These are phyloP conservation scores for Leptinotarsa haldemani DNA, from an alignment of 2,888 invertebrate genomes.

Conservation along the genomic window DNA sequence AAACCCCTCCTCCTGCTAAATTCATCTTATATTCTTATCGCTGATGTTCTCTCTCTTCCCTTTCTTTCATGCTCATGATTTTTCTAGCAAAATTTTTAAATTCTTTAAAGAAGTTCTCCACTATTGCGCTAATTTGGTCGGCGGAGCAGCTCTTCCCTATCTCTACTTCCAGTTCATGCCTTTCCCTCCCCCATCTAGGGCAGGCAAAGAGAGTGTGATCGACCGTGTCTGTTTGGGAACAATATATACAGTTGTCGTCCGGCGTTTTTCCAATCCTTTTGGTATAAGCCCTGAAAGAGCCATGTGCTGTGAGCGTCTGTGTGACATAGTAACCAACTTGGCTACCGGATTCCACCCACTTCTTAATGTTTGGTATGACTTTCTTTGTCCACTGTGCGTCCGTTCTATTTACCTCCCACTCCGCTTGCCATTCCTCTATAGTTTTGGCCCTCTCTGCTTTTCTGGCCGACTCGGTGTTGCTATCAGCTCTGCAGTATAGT, in stretches of 20 bases:
- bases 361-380: neutral
- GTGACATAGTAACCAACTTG: slow-evolving; percentile 1
- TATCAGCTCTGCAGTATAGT: neutral
- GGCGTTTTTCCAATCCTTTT: slow-evolving; percentile 23
- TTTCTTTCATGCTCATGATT: neutral
- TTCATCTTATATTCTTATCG: neutral
- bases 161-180: neutral
- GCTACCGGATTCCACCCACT: neutral
- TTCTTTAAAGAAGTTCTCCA: too few species aligned
- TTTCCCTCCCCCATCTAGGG: neutral
- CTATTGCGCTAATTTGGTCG: too few species aligned
- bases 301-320: slow-evolving; percentile 31
- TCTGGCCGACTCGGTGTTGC: neutral
- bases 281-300: slow-evolving; percentile 24
- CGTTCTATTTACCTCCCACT: neutral
- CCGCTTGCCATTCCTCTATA: neutral
- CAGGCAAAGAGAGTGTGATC: slow-evolving; percentile 30
- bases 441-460: neutral
- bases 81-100: neutral
- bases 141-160: too few species aligned
- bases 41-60: neutral
- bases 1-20: neutral
- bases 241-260: slow-evolving; percentile 25
- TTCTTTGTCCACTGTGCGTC: neutral
- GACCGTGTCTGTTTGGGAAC: slow-evolving; percentile 17